Evolutionary conservation across 2,888 invertebrate genomes (phyloP).

Genomic region (Agriopis aurantiaria): DNA sequence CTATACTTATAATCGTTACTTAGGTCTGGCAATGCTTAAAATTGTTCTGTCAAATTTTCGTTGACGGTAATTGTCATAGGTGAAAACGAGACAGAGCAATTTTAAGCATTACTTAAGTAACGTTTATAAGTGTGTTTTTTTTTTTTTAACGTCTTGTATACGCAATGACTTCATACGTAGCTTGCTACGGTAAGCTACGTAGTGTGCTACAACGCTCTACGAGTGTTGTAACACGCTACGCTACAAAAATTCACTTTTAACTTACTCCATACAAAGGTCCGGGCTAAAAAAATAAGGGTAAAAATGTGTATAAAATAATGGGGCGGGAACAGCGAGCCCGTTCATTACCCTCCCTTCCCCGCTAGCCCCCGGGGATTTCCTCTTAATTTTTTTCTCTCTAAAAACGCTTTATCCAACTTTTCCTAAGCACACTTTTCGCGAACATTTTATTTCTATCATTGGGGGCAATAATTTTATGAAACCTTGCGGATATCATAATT

Average conservation of each 20-base stretch:
- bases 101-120: no score
- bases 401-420: slow-evolving; percentile 55
- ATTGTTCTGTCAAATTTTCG: no score
- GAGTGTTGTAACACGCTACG: not conserved
- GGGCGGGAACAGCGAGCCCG: slow-evolving; percentile 43
- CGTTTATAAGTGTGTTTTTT: no score
- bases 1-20: no score
- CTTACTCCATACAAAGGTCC: slow-evolving; percentile 37
- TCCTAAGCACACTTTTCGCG: slow-evolving; percentile 43
- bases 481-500: slow-evolving; percentile 8
- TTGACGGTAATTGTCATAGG: no score
- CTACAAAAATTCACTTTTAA: slow-evolving; percentile 8
- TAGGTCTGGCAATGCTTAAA: no score
- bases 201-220: no score
- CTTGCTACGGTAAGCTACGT: no score
- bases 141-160: no score
- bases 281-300: slow-evolving; percentile 49
- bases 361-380: slow-evolving; percentile 44
- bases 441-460: slow-evolving; percentile 44
- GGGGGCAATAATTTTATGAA: slow-evolving; percentile 28
- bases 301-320: slow-evolving; percentile 55
- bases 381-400: slow-evolving; percentile 51
- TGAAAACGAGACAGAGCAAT: no score
- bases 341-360: slow-evolving; percentile 45
- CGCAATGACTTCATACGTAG: no score